Evolutionary conservation across 1,140 invertebrate species (phyloP).

Genomic region (Lineus longissimus): DNA sequence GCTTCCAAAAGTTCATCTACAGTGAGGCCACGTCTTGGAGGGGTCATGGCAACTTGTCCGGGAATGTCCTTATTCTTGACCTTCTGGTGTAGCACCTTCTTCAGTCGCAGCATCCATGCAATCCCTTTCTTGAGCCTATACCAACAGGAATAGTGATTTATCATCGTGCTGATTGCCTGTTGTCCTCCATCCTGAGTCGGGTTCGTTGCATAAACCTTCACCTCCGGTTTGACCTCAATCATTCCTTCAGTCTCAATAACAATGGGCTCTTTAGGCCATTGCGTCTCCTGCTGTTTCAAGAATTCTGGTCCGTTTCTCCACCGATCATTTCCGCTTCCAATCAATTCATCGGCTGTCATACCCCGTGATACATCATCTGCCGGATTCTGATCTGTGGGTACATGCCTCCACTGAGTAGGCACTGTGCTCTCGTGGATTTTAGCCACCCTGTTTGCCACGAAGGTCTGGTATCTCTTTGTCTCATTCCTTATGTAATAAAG

Average conservation of each 20-base stretch:
- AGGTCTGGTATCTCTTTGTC: not conserved
- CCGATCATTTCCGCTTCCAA: not conserved
- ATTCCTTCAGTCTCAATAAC: not conserved
- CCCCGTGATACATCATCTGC: conserved; percentile 28
- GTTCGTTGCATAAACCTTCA: not conserved
- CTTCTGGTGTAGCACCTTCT: too few relatives aligned
- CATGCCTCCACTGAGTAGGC: not conserved
- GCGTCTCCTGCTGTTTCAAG: conserved; percentile 5
- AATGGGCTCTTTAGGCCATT: conserved; percentile 12
- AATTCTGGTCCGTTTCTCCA: conserved; percentile 23
- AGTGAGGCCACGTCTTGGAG: too few relatives aligned
- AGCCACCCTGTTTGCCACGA: conserved; percentile 4
- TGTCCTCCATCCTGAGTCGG: not conserved
- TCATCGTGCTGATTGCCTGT: not conserved
- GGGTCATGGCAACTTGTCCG: too few relatives aligned
- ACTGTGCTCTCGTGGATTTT: not conserved
- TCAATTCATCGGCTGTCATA: not conserved
- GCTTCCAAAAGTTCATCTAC: too few relatives aligned
- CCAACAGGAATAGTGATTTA: conserved; percentile 13
- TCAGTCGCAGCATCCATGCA: not conserved
- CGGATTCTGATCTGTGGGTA: conserved; percentile 15
- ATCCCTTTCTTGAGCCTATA: conserved; percentile 3
- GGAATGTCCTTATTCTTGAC: too few relatives aligned
- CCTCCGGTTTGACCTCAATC: not conserved
- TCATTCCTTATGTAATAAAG: conserved; percentile 10